Percentiles rank a stretch among this genome's conserved stretches.
Conservation (phyloP, 2,113 vertebrate genomes). For the Hyla sarda region DNA sequence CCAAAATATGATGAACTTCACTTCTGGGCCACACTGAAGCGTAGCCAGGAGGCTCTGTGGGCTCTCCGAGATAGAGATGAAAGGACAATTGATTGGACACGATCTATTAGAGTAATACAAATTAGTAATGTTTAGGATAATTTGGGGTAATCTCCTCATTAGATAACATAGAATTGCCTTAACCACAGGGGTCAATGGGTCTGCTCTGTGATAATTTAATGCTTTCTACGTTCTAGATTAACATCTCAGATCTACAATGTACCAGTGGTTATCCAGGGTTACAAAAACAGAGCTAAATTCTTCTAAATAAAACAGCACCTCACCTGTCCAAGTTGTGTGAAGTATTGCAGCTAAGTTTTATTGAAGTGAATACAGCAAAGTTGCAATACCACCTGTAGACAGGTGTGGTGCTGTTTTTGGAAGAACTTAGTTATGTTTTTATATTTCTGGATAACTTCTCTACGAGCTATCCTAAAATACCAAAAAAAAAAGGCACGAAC, state of each 20-base stretch:
- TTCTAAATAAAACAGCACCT: too few species aligned
- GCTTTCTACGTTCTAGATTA: background rate
- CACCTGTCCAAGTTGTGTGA: too few species aligned
- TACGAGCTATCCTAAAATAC: too few species aligned
- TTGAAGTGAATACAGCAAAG: too few species aligned
- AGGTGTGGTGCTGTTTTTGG: too few species aligned
- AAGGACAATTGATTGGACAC: slow-evolving; percentile 48
- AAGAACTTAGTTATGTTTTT: too few species aligned
- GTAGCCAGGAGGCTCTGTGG: background rate
- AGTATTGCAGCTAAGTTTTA: too few species aligned
- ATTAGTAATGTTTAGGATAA: slow-evolving; percentile 35
- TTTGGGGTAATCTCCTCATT: slow-evolving; percentile 36
- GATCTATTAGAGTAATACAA: slow-evolving; percentile 29
- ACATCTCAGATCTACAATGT: background rate
- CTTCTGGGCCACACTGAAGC: background rate
- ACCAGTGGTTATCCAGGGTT: too few species aligned
- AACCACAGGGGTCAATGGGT: slow-evolving; percentile 34
- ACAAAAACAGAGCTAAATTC: too few species aligned
- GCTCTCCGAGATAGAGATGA: background rate
- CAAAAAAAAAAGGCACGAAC: too few species aligned
- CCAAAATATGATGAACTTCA: background rate
- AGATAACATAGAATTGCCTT: background rate
- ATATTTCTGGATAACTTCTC: too few species aligned
- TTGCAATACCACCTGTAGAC: too few species aligned
- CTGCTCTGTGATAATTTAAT: background rate